Percentiles rank a stretch among this genome's conserved stretches.
phyloP scores from a whole-genome alignment of 2,888 invertebrate genomes.

The Chirona hameri region DNA sequence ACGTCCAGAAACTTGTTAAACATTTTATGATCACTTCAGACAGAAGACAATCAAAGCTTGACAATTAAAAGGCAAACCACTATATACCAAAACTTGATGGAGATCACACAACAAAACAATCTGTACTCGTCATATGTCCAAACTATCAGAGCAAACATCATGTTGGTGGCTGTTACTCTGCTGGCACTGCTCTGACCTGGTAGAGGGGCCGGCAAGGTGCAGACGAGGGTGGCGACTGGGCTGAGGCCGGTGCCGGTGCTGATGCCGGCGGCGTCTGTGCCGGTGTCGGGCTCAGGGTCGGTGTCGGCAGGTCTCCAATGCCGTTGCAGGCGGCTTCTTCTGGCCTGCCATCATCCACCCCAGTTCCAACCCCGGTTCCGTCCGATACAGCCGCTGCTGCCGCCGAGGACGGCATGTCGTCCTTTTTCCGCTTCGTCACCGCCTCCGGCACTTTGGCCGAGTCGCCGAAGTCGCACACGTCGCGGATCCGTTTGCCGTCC shows the following conservation, averaged over 20 bases:
- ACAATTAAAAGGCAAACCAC: too few species aligned
- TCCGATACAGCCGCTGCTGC: not conserved
- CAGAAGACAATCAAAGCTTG: too few species aligned
- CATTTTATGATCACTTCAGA: too few species aligned
- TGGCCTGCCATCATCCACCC: not conserved
- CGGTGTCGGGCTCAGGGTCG: not conserved
- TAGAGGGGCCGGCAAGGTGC: not conserved
- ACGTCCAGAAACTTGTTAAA: too few species aligned
- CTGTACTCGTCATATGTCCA: too few species aligned
- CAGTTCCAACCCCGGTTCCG: not conserved
- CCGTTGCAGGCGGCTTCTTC: not conserved
- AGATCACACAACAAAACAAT: too few species aligned
- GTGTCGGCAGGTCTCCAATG: not conserved
- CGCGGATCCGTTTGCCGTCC: slow-evolving; percentile 23
- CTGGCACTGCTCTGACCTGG: not conserved
- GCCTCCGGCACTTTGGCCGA: not conserved
- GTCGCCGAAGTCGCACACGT: slow-evolving; percentile 25
- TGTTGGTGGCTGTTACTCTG: too few species aligned
- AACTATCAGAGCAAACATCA: too few species aligned
- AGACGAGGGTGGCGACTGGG: not conserved
- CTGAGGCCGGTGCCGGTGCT: too few species aligned
- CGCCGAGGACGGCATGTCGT: not conserved
- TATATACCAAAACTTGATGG: too few species aligned
- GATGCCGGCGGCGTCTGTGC: too few species aligned
- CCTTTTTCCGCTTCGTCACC: not conserved